A percentile compares a stretch with the other conserved stretches of the same genome.
These are phyloP conservation scores for Drosophila demipolita DNA, from an alignment of 2,888 invertebrate genomes.

Conservation along the genomic window DNA sequence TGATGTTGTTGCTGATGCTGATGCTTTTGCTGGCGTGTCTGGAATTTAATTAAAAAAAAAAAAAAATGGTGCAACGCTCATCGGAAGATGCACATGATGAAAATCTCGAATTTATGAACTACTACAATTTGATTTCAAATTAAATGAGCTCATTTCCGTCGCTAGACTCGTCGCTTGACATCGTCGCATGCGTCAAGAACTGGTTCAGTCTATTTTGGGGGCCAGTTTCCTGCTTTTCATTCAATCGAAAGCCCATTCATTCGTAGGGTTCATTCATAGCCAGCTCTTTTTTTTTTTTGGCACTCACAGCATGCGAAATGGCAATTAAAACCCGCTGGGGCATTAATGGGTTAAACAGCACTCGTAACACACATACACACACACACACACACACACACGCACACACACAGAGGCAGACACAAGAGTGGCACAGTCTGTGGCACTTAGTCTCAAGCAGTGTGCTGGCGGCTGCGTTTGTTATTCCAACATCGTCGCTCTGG, in stretches of 20 bases:
- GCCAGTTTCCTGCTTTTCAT: conserved; percentile 66
- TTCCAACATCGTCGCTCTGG: conserved; percentile 61
- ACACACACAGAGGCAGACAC: neutral
- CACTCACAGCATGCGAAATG: conserved; percentile 74
- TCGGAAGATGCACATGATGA: conserved; percentile 34
- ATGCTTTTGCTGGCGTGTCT: conserved; percentile 63
- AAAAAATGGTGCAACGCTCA: conserved; percentile 36
- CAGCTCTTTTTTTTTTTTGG: conserved; percentile 50
- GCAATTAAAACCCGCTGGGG: conserved; percentile 66
- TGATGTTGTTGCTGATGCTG: neutral
- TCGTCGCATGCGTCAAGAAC: conserved; percentile 31
- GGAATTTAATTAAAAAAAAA: conserved; percentile 69
- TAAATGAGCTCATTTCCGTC: conserved; percentile 80
- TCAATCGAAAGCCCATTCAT: conserved; percentile 39
- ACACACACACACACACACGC: too few species aligned
- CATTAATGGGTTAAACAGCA: conserved; percentile 76
- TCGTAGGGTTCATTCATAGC: conserved; percentile 55
- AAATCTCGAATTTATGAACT: conserved; percentile 63
- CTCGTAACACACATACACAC: conserved; percentile 17
- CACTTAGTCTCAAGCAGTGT: conserved; percentile 77
- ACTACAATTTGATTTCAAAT: conserved; percentile 53
- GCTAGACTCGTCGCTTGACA: conserved; percentile 58
- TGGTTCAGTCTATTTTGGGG: conserved; percentile 42
- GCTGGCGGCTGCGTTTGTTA: conserved; percentile 46
- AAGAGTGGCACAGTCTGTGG: conserved; percentile 11